phyloP scores from a whole-genome alignment of 2,113 vertebrate genomes.

The Trinectes maculatus region DNA sequence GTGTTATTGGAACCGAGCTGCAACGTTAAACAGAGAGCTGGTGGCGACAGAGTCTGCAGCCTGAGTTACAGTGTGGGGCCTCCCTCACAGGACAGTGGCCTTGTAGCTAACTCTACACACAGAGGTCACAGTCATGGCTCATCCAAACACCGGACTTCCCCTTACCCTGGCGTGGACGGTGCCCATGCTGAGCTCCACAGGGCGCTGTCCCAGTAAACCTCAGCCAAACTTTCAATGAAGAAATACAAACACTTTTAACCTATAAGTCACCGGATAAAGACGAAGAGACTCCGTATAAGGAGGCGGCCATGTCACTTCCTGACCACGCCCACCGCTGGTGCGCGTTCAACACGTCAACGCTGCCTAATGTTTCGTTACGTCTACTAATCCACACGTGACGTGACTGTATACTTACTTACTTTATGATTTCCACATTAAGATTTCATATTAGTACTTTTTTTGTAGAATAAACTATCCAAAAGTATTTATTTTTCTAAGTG shows the following conservation, averaged over 20 bases:
- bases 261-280: conserved; percentile 38
- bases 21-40: no score
- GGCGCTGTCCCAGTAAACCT: conserved; percentile 17
- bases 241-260: conserved; percentile 25
- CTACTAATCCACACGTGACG: no score
- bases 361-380: conserved; percentile 4
- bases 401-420: no score
- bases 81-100: no score
- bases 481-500: no score
- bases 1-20: no score
- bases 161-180: conserved; percentile 94
- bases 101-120: no score
- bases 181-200: conserved; percentile 83
- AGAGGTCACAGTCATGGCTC: conserved; percentile 71
- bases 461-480: no score
- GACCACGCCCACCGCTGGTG: conserved; percentile 60
- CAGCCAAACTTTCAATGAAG: not conserved
- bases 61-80: no score
- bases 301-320: conserved; percentile 78
- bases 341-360: conserved; percentile 43
- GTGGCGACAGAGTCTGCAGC: no score
- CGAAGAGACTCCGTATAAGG: conserved; percentile 34
- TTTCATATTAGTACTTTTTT: no score
- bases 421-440: no score
- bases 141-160: not conserved